A percentile compares a stretch with the other conserved stretches of the same genome.
Evolutionary conservation across 2,888 invertebrate species (phyloP).

Genomic region (Nephrotoma flavescens): DNA sequence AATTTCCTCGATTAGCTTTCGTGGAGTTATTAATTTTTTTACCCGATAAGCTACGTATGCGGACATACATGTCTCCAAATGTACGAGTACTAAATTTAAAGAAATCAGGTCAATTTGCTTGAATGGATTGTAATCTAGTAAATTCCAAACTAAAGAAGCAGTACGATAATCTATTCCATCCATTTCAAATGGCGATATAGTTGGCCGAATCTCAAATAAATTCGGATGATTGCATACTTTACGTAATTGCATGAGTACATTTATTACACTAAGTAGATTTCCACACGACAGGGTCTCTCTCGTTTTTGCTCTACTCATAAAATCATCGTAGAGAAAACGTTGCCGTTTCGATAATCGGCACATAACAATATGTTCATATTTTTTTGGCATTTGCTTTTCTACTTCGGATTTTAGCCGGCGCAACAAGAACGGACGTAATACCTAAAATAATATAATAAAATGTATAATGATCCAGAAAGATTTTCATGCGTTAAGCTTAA

Average conservation of each 20-base stretch:
- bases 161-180: constrained; percentile 54
- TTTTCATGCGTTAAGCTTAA: constrained; percentile 11
- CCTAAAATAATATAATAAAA: constrained; percentile 36
- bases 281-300: constrained; percentile 85
- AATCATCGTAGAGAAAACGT: constrained; percentile 95
- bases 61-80: constrained; percentile 52
- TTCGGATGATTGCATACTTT: constrained; percentile 98
- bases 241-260: constrained; percentile 90
- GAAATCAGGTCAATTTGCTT: constrained; percentile 50
- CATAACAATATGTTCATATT: constrained; percentile 89
- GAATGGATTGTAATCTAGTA: constrained; percentile 57
- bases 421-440: constrained; percentile 83
- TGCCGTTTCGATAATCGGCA: constrained; percentile 92
- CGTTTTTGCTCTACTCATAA: constrained; percentile 93
- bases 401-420: constrained; percentile 87
- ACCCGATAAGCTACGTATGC: constrained; percentile 78
- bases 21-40: constrained; percentile 54
- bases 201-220: constrained; percentile 92
- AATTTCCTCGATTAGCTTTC: constrained; percentile 54
- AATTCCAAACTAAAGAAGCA: constrained; percentile 55
- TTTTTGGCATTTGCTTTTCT: constrained; percentile 93
- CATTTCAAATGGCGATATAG: constrained; percentile 85
- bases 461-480: constrained; percentile 1
- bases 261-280: constrained; percentile 87
- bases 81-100: constrained; percentile 46